A percentile compares a stretch with the other conserved stretches of the same genome.
Conservation (phyloP, 2,888 invertebrate genomes). For the Acleris laterana region DNA sequence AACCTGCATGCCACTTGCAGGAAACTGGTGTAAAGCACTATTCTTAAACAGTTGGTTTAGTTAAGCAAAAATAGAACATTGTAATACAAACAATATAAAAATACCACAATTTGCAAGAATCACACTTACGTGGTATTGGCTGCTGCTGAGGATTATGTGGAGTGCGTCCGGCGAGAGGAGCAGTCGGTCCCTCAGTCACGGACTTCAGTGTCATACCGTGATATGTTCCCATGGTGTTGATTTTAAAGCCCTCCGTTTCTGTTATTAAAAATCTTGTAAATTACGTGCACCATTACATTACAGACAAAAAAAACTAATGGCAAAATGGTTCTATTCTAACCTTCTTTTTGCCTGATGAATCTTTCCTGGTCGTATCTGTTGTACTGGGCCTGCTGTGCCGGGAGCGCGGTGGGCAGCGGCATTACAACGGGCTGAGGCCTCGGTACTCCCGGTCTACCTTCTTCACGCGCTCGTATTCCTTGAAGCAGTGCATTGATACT, state of each 20-base stretch:
- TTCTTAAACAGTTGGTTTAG: too few relatives aligned
- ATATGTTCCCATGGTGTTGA: conserved; percentile 99
- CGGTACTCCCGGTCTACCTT: conserved; percentile 87
- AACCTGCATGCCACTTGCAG: too few relatives aligned
- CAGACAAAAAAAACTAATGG: not conserved
- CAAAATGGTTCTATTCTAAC: conserved; percentile 61
- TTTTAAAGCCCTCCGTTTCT: conserved; percentile 99
- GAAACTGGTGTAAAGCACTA: too few relatives aligned
- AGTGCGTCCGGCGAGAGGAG: conserved; percentile 82
- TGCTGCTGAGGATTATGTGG: conserved; percentile 76
- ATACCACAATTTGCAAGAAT: not conserved
- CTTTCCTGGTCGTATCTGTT: conserved; percentile 99
- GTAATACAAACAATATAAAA: too few relatives aligned
- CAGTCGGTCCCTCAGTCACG: conserved; percentile 95
- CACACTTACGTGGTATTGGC: conserved; percentile 70
- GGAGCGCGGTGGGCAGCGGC: conserved; percentile 87
- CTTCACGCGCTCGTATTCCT: conserved; percentile 96
- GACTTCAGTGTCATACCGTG: conserved; percentile 99
- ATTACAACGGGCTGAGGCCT: conserved; percentile 83
- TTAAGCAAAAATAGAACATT: too few relatives aligned
- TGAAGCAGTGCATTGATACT: conserved; percentile 96
- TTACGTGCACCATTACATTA: not conserved
- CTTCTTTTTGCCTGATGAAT: conserved; percentile 96
- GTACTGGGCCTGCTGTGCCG: conserved; percentile 92
- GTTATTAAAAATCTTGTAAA: conserved; percentile 38